Conservation (phyloP, 2,797 vertebrate genomes). For the Enteromius argenteus region DNA sequence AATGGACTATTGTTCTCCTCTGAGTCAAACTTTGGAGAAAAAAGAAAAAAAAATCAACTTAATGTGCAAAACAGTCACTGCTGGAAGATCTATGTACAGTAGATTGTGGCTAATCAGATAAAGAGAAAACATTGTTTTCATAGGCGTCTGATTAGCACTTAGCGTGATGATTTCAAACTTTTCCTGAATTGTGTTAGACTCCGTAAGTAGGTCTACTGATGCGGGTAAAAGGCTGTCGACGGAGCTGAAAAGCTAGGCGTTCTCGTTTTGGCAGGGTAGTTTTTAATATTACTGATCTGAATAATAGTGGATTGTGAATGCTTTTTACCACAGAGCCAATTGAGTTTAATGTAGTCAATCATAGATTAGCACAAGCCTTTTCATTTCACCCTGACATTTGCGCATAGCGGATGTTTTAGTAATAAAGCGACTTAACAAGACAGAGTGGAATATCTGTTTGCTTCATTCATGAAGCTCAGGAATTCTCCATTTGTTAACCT, state of each 20-base stretch:
- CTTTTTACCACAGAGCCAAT: slow-evolving; percentile 50
- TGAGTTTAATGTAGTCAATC: slow-evolving; percentile 56
- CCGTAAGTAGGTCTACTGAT: slow-evolving; percentile 65
- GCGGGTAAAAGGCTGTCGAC: slow-evolving; percentile 40
- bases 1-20: slow-evolving; percentile 76
- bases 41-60: slow-evolving; percentile 57
- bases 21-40: slow-evolving; percentile 78
- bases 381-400: slow-evolving; percentile 6
- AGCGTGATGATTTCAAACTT: slow-evolving; percentile 73
- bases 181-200: slow-evolving; percentile 68
- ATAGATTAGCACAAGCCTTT: slow-evolving; percentile 57
- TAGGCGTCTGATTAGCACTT: slow-evolving; percentile 76
- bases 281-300: slow-evolving; percentile 56
- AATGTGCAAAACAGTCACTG: background rate
- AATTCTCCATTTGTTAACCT: background rate
- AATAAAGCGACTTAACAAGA: slow-evolving; percentile 29
- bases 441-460: background rate
- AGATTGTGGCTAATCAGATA: slow-evolving; percentile 71
- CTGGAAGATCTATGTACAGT: slow-evolving; percentile 14
- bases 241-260: slow-evolving; percentile 39
- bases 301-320: slow-evolving; percentile 59
- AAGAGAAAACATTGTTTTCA: slow-evolving; percentile 72
- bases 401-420: slow-evolving; percentile 21
- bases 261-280: slow-evolving; percentile 49
- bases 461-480: background rate